Evolutionary conservation across 2,888 invertebrate species (phyloP).

Genomic region (Drosophila maculinotata): DNA sequence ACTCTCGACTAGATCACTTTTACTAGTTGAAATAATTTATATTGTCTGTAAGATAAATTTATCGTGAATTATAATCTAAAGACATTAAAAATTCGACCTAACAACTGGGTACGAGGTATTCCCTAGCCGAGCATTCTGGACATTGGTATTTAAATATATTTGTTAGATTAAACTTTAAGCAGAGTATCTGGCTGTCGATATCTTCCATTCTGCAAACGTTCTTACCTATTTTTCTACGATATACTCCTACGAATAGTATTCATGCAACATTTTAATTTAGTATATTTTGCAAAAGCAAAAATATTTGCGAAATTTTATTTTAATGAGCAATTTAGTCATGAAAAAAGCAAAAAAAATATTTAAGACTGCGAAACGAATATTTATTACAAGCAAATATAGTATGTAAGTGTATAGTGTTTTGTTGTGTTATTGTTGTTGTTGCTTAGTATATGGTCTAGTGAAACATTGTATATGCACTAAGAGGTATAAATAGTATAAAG

Average conservation of each 20-base stretch:
- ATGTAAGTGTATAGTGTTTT: constrained; percentile 15
- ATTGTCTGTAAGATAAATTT: too few species aligned
- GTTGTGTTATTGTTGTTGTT: constrained; percentile 5
- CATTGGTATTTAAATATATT: too few species aligned
- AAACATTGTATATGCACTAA: constrained; percentile 1
- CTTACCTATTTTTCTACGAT: background rate
- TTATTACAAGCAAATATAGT: constrained; percentile 35
- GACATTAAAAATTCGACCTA: too few species aligned
- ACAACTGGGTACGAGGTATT: too few species aligned
- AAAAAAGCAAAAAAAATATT: constrained; percentile 35
- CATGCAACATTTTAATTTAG: background rate
- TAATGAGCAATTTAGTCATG: constrained; percentile 58
- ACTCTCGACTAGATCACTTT: too few species aligned
- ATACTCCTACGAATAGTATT: background rate
- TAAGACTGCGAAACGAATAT: constrained; percentile 39
- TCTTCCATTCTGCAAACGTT: too few species aligned
- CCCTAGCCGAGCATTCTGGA: too few species aligned
- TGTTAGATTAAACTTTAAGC: too few species aligned
- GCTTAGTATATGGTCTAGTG: constrained; percentile 1
- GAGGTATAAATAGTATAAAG: constrained; percentile 41
- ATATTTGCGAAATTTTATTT: constrained; percentile 33
- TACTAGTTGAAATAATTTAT: too few species aligned
- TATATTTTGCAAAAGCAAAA: background rate
- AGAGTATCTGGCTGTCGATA: too few species aligned
- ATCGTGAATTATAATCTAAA: too few species aligned